Evolutionary conservation across 2,113 vertebrate species (phyloP).

Genomic region (Triplophysa rosa): DNA sequence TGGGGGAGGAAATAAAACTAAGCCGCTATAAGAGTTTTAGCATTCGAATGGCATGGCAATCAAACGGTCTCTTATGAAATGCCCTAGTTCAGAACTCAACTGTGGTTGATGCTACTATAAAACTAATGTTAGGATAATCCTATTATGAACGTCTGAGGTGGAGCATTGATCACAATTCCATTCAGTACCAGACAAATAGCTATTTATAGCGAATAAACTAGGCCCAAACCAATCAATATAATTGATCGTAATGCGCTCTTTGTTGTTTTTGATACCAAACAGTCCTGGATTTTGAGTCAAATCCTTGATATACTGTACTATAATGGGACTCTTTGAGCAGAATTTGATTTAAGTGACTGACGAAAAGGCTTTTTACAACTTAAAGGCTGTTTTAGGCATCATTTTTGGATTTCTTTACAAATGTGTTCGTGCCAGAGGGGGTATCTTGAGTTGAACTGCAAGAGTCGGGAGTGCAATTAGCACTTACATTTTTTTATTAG

Average conservation of each 20-base stretch:
- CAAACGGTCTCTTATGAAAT: too few species aligned
- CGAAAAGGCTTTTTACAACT: not conserved
- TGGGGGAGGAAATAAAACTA: slow-evolving; percentile 28
- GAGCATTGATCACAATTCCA: not conserved
- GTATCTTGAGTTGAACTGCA: not conserved
- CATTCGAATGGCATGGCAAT: too few species aligned
- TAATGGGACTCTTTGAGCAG: not conserved
- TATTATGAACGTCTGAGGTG: slow-evolving; percentile 5
- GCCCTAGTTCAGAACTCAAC: slow-evolving; percentile 8
- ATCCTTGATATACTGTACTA: not conserved
- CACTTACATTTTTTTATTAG: slow-evolving; percentile 41
- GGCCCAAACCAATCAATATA: not conserved
- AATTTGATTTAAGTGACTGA: not conserved
- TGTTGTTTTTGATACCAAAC: not conserved
- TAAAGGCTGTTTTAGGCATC: not conserved
- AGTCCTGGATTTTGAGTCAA: not conserved
- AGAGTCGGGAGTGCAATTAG: slow-evolving; percentile 45
- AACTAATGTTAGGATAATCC: not conserved
- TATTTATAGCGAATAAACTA: not conserved
- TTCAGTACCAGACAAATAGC: not conserved
- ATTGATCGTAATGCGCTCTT: not conserved
- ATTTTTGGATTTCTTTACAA: slow-evolving; percentile 21
- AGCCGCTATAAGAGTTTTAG: slow-evolving; percentile 25
- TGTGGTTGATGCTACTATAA: not conserved
- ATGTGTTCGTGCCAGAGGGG: not conserved